These are phyloP conservation scores for Stigmatopora nigra DNA, from an alignment of 2,113 vertebrate genomes.

Conservation along the genomic window DNA sequence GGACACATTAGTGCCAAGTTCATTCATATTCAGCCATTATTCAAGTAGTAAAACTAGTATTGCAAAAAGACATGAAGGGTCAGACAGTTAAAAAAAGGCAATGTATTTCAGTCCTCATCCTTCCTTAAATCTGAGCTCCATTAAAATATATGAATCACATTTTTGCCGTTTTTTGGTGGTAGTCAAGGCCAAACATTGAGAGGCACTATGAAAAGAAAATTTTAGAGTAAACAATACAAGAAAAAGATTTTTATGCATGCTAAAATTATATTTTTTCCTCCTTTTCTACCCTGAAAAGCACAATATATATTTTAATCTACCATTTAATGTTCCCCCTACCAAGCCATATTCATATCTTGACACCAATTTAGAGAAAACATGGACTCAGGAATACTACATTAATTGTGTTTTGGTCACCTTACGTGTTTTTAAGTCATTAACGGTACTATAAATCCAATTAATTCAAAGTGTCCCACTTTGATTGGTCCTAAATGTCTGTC, in stretches of 20 bases:
- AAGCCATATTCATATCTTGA: no score
- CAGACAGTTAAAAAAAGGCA: neutral
- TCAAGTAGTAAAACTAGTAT: neutral
- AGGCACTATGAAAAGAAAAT: neutral
- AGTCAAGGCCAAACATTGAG: neutral
- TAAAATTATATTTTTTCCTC: no score
- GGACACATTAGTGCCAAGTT: neutral
- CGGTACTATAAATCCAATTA: no score
- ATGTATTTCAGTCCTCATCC: neutral
- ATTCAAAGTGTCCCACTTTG: no score
- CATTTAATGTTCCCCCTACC: no score
- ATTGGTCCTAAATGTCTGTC: no score
- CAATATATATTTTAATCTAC: no score
- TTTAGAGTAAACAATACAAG: neutral
- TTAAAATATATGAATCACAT: neutral
- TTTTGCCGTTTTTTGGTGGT: neutral
- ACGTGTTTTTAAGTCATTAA: no score
- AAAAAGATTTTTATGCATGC: neutral
- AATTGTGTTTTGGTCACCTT: no score
- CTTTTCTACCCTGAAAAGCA: no score
- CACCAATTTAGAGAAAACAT: no score
- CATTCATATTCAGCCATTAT: conserved; percentile 2
- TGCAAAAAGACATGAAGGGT: neutral
- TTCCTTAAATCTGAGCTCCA: neutral
- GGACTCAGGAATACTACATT: no score